Evolutionary conservation across 2,113 vertebrate species (phyloP).

Genomic region (Lepus europaeus): DNA sequence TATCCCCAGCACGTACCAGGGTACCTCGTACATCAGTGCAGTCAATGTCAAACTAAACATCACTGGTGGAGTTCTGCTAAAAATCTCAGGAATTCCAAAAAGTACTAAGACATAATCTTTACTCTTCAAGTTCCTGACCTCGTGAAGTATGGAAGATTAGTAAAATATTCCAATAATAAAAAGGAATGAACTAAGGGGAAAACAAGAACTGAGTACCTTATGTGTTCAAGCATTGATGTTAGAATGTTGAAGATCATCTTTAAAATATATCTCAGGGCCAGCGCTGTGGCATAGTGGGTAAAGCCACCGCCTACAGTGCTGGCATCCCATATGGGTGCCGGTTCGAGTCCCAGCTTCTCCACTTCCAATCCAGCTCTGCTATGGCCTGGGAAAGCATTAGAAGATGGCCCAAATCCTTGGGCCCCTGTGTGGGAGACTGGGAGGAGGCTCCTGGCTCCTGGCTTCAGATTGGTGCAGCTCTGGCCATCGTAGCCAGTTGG

Average conservation of each 20-base stretch:
- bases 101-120: constrained; percentile 7
- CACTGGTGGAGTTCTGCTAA: constrained; percentile 35
- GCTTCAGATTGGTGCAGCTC: no score
- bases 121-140: background rate
- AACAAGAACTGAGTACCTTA: background rate
- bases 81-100: constrained; percentile 54
- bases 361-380: no score
- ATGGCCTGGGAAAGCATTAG: no score
- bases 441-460: no score
- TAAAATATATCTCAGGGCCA: background rate
- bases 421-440: no score
- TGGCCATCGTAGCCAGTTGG: no score
- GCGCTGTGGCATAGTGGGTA: no score
- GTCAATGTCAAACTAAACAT: constrained; percentile 29
- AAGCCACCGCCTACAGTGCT: no score
- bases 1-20: background rate
- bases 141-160: constrained; percentile 1
- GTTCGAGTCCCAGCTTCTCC: no score
- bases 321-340: no score
- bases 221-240: background rate
- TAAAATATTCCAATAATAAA: background rate
- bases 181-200: background rate
- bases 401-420: no score
- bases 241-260: constrained; percentile 4
- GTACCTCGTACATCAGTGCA: background rate